phyloP scores from a whole-genome alignment of 2,113 vertebrate species.

The Brachionichthys hirsutus region DNA sequence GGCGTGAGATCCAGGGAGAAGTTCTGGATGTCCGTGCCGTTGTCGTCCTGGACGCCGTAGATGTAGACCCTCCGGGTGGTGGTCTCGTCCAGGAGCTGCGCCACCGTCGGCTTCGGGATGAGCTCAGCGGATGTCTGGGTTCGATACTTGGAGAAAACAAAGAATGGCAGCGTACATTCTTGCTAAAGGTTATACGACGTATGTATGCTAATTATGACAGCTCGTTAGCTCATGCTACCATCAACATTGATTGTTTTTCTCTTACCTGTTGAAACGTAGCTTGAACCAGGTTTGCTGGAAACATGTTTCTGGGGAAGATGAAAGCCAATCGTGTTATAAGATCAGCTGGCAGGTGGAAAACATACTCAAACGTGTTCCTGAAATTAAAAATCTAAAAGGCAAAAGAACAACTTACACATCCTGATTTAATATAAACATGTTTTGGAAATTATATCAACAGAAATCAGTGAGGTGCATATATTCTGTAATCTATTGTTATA shows the following conservation, averaged over 20 bases:
- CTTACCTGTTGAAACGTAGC: conserved; percentile 97
- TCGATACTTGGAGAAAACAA: conserved; percentile 85
- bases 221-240: no score
- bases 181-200: no score
- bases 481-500: no score
- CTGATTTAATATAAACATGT: no score
- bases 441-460: no score
- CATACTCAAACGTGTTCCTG: no score
- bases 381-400: no score
- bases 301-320: conserved; percentile 91
- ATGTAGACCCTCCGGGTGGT: conserved; percentile 82
- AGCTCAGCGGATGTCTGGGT: conserved; percentile 86
- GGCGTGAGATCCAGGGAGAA: conserved; percentile 94
- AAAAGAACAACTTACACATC: no score
- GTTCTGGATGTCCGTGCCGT: conserved; percentile 87
- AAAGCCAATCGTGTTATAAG: not conserved
- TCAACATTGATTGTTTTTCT: not conserved
- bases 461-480: no score
- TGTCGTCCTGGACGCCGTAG: conserved; percentile 92
- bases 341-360: no score
- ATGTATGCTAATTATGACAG: not conserved
- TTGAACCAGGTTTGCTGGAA: conserved; percentile 95
- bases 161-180: not conserved
- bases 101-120: conserved; percentile 79
- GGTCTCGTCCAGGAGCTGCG: conserved; percentile 75